Conservation (phyloP, 2,888 invertebrate genomes). For the Rhagophthalmus giganteus region DNA sequence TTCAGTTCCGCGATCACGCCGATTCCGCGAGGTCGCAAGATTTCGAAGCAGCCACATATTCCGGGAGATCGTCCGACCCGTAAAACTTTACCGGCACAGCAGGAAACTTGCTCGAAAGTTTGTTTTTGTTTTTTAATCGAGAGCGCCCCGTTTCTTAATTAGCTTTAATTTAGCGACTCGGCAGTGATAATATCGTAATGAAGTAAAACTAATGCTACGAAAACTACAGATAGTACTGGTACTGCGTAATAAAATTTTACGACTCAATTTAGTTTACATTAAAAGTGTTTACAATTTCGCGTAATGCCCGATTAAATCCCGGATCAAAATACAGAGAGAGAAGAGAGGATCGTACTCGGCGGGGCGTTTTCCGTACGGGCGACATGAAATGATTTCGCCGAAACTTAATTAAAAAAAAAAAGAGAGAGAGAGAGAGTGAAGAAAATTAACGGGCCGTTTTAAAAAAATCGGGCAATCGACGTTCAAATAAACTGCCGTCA, state of each 20-base stretch:
- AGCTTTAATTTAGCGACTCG: too few species aligned
- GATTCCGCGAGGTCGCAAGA: constrained; percentile 16
- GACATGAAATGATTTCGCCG: too few species aligned
- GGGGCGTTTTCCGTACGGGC: too few species aligned
- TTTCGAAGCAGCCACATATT: constrained; percentile 4
- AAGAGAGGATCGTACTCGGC: neutral
- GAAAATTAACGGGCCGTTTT: too few species aligned
- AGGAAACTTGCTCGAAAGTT: too few species aligned
- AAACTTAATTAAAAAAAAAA: too few species aligned
- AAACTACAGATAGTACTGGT: constrained; percentile 38
- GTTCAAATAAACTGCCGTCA: neutral
- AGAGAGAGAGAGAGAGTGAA: too few species aligned
- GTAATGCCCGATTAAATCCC: constrained; percentile 40
- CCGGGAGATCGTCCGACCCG: constrained; percentile 1
- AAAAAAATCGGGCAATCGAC: constrained; percentile 1
- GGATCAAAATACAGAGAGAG: constrained; percentile 13
- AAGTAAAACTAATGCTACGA: constrained; percentile 35
- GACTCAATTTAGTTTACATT: constrained; percentile 41
- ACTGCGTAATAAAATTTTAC: constrained; percentile 44
- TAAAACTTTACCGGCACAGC: neutral
- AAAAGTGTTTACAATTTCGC: constrained; percentile 44
- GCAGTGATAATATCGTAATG: too few species aligned
- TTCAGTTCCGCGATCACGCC: constrained; percentile 31
- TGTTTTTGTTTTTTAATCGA: too few species aligned
- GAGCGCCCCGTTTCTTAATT: too few species aligned